Base-by-base conservation (phyloP, 2,888 invertebrate species). In the Frankliniella intonsa region DNA sequence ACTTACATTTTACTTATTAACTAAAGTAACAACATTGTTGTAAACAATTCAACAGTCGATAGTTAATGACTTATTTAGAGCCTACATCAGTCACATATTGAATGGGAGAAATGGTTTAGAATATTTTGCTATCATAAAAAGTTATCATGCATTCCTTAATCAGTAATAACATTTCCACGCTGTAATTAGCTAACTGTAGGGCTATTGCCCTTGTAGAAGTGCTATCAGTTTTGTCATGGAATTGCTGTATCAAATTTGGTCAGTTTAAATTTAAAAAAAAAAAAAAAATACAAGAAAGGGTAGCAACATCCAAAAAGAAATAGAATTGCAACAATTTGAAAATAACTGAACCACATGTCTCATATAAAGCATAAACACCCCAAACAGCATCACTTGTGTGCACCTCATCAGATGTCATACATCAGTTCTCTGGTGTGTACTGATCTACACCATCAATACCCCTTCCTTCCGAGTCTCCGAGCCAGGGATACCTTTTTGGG, bases 401-500 rank as follows among this genome's bases (percentile, higher is more conserved):
- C 62, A 19, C 11, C 7, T 17, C 7, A 14, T 17, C 12, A 12
- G 8, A 81, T 50, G 62, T n/a, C 62, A 17, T 8, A 17, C 17
- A 81, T 84, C 83, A 84, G 82, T 91, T 93, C 86, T 94, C 94
- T 81, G 94, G 93, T 87, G 93, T 91, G 87, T 96, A 96, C 88
- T 93, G 94, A 87, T 96, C 96, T 85, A 91, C 93, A 80, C 93
- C 93, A 51, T 92, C 91, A 84, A 94, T 92, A 17, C 95, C 96
- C 49, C 94, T 93, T 82, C 96, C 96, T 85, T 92, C 94, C 2
- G 95, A 93, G 88, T 96, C 96, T 50, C 95, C 95, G 84, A 96
- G 88, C 97, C 97, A 97, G 3, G 97, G 97, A 88, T 94, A 93
- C 85, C 91, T 92, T 84, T 93, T 93, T 22, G 96, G 96, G 86